Conservation (phyloP, 2,797 vertebrate species). For the Microctenopoma steveboyesi region DNA sequence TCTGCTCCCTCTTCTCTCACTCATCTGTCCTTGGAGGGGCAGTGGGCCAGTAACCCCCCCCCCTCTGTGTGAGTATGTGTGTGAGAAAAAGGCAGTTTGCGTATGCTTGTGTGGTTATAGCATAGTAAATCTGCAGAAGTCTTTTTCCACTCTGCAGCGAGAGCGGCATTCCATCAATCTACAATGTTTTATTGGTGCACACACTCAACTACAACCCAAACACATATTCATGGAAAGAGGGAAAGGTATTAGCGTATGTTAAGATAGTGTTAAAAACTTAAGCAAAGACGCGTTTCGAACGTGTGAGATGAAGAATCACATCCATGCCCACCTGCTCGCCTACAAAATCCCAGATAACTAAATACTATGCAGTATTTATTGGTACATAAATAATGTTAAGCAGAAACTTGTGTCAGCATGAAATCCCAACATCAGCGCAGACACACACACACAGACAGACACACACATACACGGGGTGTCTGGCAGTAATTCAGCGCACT, state of each 20-base stretch:
- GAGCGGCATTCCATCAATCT: constrained; percentile 63
- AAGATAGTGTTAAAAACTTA: constrained; percentile 14
- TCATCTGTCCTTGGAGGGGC: constrained; percentile 76
- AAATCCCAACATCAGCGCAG: constrained; percentile 21
- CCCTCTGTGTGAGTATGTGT: constrained; percentile 19
- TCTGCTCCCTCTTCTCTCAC: constrained; percentile 57
- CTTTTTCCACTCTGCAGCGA: constrained; percentile 70
- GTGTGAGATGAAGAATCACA: neutral
- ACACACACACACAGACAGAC: constrained; percentile 13
- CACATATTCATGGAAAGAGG: constrained; percentile 27
- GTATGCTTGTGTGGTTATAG: constrained; percentile 66
- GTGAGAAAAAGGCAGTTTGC: constrained; percentile 19
- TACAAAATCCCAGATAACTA: neutral
- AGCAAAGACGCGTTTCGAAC: neutral
- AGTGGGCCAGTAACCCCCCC: constrained; percentile 70
- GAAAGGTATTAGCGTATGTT: constrained; percentile 29
- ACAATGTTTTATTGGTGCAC: constrained; percentile 63
- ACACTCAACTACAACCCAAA: constrained; percentile 56
- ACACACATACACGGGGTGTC: constrained; percentile 32
- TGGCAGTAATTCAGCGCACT: constrained; percentile 73
- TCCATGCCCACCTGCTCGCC: neutral
- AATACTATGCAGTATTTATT: constrained; percentile 25
- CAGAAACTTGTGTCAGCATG: constrained; percentile 25
- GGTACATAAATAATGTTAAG: constrained; percentile 32
- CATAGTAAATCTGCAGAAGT: constrained; percentile 77